Percentiles rank a stretch among this genome's conserved stretches.
phyloP scores from a whole-genome alignment of 2,797 vertebrate species.

The Sardinella longiceps region DNA sequence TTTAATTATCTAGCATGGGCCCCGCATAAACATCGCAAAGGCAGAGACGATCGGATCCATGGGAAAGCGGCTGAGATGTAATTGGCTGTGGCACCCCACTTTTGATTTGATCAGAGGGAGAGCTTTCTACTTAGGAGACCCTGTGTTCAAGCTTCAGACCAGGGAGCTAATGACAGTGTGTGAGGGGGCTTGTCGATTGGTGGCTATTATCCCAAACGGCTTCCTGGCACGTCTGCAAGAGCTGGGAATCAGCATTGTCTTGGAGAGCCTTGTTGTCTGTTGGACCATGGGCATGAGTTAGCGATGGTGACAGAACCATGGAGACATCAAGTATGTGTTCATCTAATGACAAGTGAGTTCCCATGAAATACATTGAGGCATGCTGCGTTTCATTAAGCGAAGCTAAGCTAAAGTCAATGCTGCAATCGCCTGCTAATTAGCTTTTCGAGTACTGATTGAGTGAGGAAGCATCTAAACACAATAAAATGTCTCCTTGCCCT shows the following conservation, averaged over 20 bases:
- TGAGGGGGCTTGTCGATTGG: neutral
- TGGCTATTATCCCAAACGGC: neutral
- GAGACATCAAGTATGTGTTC: neutral
- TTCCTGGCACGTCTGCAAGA: neutral
- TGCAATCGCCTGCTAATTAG: neutral
- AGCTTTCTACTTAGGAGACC: slow-evolving; percentile 18
- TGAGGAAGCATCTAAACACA: neutral
- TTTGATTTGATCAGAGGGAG: slow-evolving; percentile 37
- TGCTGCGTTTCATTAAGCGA: neutral
- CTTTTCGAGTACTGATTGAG: neutral
- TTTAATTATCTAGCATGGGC: slow-evolving; percentile 55
- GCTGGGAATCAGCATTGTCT: neutral
- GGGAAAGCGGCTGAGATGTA: slow-evolving; percentile 53
- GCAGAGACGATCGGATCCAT: slow-evolving; percentile 51
- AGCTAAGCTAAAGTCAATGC: neutral
- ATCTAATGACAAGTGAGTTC: neutral
- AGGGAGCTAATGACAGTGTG: neutral
- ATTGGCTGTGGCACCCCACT: slow-evolving; percentile 51
- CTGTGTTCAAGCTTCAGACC: slow-evolving; percentile 12
- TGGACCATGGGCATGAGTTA: neutral
- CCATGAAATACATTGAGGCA: neutral
- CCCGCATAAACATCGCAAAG: slow-evolving; percentile 60
- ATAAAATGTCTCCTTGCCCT: neutral
- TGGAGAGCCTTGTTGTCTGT: neutral
- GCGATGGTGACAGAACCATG: neutral